Percentiles rank a stretch among this genome's conserved stretches.
These are phyloP conservation scores for Astatoreochromis straeleni DNA, from an alignment of 2,113 vertebrate species.

Conservation along the genomic window DNA sequence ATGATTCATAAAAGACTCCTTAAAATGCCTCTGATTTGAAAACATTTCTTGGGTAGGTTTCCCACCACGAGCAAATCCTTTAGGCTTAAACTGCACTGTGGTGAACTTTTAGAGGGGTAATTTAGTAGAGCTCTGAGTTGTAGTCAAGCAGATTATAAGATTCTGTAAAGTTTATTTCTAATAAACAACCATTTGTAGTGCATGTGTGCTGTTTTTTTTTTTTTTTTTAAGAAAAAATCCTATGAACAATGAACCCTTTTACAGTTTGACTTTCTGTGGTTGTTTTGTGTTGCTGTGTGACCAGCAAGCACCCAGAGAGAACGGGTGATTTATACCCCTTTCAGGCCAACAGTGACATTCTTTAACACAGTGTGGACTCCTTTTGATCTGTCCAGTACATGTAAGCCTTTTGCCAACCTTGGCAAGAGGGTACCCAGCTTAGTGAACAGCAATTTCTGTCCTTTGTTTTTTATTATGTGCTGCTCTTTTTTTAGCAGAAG, in stretches of 20 bases:
- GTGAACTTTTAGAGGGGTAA: not conserved
- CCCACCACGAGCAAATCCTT: not conserved
- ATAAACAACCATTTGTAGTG: not conserved
- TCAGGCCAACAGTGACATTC: not conserved
- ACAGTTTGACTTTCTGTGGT: not conserved
- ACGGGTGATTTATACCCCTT: not conserved
- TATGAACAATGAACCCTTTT: not conserved
- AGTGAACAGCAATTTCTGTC: not conserved
- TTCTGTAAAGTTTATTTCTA: not conserved
- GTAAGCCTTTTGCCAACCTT: not conserved
- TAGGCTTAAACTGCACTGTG: not conserved
- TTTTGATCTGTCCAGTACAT: not conserved
- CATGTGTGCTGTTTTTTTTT: not conserved
- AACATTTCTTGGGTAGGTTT: not conserved
- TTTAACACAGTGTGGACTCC: not conserved
- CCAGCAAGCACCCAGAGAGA: not conserved
- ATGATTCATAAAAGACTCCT: not conserved
- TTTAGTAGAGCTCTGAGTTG: not conserved
- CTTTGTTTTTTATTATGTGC: not conserved
- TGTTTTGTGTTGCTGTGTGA: not conserved
- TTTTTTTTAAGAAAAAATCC: accelerated
- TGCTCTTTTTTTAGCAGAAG: not conserved
- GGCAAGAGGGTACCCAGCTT: not conserved
- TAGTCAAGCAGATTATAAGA: not conserved
- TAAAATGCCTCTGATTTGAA: not conserved